phyloP scores from a whole-genome alignment of 2,797 vertebrate genomes.

The Cossypha heuglini region DNA sequence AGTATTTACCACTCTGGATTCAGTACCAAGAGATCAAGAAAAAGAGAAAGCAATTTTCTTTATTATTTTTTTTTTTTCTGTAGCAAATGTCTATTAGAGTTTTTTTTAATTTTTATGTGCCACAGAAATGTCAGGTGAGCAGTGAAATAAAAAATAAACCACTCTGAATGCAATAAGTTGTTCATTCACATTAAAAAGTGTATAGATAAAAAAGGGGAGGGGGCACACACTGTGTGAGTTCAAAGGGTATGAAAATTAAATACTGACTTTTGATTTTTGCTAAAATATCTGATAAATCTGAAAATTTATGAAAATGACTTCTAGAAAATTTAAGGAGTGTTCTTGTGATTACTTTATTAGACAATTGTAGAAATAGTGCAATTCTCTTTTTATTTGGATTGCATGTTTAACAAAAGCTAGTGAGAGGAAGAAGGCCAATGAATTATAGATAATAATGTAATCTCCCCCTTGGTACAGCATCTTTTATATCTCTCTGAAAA shows the following conservation, averaged over 20 bases:
- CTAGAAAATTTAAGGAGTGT: not conserved
- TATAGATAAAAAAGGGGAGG: not conserved
- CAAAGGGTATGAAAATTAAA: not conserved
- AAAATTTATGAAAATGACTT: not conserved
- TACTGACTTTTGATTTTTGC: not conserved
- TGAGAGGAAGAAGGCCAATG: not conserved
- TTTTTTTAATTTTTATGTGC: not conserved
- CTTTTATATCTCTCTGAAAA: not conserved
- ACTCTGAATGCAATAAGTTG: not conserved
- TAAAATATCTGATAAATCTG: not conserved
- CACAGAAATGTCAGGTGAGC: not conserved
- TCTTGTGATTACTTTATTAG: not conserved
- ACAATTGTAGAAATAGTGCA: not conserved
- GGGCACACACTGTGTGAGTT: rapidly evolving
- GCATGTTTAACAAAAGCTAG: not conserved
- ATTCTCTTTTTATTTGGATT: not conserved
- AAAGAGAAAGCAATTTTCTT: not conserved
- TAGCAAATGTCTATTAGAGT: not conserved
- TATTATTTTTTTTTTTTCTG: too few species aligned
- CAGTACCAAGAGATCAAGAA: not conserved
- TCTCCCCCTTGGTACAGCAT: not conserved
- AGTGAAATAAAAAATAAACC: not conserved
- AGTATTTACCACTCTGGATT: not conserved
- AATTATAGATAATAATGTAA: not conserved
- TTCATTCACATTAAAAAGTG: not conserved